Conservation (phyloP, 1,140 invertebrate species). For the Drosophila equinoxialis region DNA sequence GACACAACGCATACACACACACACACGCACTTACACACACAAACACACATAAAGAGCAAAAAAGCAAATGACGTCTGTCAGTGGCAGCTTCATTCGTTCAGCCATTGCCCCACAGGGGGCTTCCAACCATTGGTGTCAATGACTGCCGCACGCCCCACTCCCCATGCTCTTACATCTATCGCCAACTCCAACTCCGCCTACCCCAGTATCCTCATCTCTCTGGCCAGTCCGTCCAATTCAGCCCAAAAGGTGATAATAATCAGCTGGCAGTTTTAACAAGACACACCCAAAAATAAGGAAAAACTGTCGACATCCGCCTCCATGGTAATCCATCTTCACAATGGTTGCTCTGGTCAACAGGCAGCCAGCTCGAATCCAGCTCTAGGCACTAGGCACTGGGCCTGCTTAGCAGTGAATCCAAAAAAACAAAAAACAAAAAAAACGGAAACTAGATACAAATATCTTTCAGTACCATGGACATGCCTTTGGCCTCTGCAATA, state of each 20-base stretch:
- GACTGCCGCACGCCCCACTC: slow-evolving; percentile 32
- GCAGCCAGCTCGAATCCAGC: slow-evolving; percentile 25
- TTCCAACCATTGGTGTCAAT: slow-evolving; percentile 62
- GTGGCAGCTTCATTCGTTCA: slow-evolving; percentile 36
- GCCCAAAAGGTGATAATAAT: slow-evolving; percentile 73
- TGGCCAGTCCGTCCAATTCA: slow-evolving; percentile 21
- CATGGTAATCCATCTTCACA: slow-evolving; percentile 77
- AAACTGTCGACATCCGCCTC: slow-evolving; percentile 54
- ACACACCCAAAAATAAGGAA: slow-evolving; percentile 53
- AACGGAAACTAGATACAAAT: slow-evolving; percentile 73
- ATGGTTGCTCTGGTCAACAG: slow-evolving; percentile 67
- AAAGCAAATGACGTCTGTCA: slow-evolving; percentile 55
- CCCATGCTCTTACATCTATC: neutral
- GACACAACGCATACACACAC: slow-evolving; percentile 17
- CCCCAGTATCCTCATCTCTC: neutral
- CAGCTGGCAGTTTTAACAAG: slow-evolving; percentile 78
- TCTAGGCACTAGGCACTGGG: neutral
- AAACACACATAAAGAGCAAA: slow-evolving; percentile 22
- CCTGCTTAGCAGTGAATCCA: slow-evolving; percentile 53
- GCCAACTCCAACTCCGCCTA: neutral
- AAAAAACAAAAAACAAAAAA: slow-evolving; percentile 41
- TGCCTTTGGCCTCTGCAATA: slow-evolving; percentile 61
- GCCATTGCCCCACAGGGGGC: slow-evolving; percentile 19
- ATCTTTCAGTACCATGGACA: slow-evolving; percentile 49
- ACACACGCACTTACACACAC: slow-evolving; percentile 17